Base-by-base conservation (phyloP, 2,888 invertebrate species). In the Doris montereyensis region DNA sequence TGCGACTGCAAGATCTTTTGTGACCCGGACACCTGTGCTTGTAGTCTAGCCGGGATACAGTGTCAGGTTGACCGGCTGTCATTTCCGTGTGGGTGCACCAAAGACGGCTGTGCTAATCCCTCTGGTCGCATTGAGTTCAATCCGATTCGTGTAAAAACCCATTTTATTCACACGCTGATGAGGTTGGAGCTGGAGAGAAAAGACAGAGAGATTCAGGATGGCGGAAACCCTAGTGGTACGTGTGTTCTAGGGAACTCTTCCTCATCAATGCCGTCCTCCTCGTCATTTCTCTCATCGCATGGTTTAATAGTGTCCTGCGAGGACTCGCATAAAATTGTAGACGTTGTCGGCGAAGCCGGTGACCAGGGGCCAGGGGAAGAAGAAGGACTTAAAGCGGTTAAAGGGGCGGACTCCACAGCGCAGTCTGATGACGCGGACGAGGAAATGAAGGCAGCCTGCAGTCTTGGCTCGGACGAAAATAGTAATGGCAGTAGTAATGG, bases 141-240 rank as follows among this genome's bases (percentile, higher is more conserved):
- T 91, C 97, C 98, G 0, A 95, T 97, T 57, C 94, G 98, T 83
- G 98, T 99, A 4, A 94, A 97, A 83, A 97, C 97, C 21, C 99
- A 99, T 92, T 98, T 97, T 90, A 97, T 98, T 87, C 97, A 98
- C 89, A 99, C 98, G 0, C 93, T 98, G 76, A 97, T 98, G 97
- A 94, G 97, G 32, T 83, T 91, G 13, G 89, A 90, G 77, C 77
- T 89, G 72, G 90, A 91, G 80, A 85, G 86, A 75, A 89, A 89
- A 80, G 85, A 86, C 17, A 81, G 80, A 26, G 85, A 83, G 21
- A 83, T 80, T 28, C 5, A 68, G 17, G 52, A 41, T 5, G 17
- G 5, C 8, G 52, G 52, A 41, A 65, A 71, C 8, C 28, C 62
- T 21, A 13, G 62, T 62, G 4, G 4, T 21, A 13, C 5, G n/a